Base-by-base conservation (phyloP, 2,797 vertebrate genomes). In the Perodicticus potto region DNA sequence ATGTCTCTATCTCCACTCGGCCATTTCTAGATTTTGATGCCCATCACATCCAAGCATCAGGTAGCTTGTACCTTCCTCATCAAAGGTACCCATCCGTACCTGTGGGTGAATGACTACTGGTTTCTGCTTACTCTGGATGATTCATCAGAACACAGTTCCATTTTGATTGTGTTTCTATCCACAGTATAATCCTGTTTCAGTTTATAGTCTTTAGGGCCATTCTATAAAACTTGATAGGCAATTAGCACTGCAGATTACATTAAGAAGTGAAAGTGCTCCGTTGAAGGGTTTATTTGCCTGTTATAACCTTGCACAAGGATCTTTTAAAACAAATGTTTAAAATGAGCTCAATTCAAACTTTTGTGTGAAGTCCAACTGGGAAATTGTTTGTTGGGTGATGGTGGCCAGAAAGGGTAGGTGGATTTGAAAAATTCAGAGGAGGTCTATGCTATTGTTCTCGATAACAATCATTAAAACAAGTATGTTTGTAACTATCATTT, bases 121-220 rank as follows among this genome's bases (percentile, higher is more conserved):
- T 29, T 69, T 59, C 69, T 14, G 40, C 43, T 11, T 53, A 65
- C 6, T 83, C 73, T 12, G 13, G 32, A 4, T 49, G 25, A 6
- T 63, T 57, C 16, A 2, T 53, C 14, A 43, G 10, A 13, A n/a
- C 11, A 25, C 45, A 11, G 14, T 37, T 89, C 3, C 11, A 37
- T 59, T 87, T 81, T 49, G 20, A 61, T 53, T 91, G 1, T 70
- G 12, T 73, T 74, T 84, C 65, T 34, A 37, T 80, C 72, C n/a
- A 40, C 67, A 92, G 32, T n/a, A 73, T 32, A 77, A 76, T 89
- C n/a, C 59, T 91, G 57, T 65, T 96, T 91, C 27, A 53, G 2
- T 34, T 59, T 63, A n/a, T 65, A 32, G 3, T 57, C 78, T 14
- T 86, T 49, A 13, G n/a, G 61, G n/a, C 82, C 6, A 74, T 77